Evolutionary conservation across 2,888 invertebrate genomes (phyloP), one percentile per base, ranked within the genome.

Genomic region (Cepaea hortensis): DNA sequence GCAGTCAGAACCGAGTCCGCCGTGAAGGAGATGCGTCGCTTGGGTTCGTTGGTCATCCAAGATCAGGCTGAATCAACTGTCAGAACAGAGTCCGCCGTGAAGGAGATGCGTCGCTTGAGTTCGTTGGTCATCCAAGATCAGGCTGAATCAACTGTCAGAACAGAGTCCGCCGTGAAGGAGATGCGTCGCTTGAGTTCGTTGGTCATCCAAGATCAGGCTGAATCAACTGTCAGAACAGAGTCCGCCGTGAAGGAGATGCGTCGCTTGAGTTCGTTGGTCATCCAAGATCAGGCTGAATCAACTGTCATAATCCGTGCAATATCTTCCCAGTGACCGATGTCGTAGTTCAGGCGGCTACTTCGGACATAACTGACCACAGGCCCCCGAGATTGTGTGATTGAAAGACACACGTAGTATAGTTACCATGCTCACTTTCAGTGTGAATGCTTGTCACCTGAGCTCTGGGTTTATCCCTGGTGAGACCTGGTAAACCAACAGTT

Each of bases 171-270:
- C 13, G 92, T 91, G 88, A 93, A 93, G 81, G 92, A 91, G 82
- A 93, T 93, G 83, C 90, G 90, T 11, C 91, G 88, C n/a, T 88
- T 88, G 48, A 50, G n/a, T 15, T 86, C 86, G 18, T 68, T 62
- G 70, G 23, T 86, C 86, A 86, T 86, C 61, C 76, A 86, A 61
- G 18, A 35, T 35, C 35, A 35, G 35, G 18, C n/a, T 23, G 35
- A 35, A 35, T 35, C 35, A 35, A 35, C 92, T 18, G 88, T 86
- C 55, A 93, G 90, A 46, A 93, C 91, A 9, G 92, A 93, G 73
- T 93, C 92, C 3, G 91, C 91, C 13, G 92, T 91, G 88, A 93
- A 93, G 81, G 92, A 91, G 82, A 93, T 93, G 83, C 90, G 90
- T 11, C 91, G 88, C n/a, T 88, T 88, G 48, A 50, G n/a, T 15